Evolutionary conservation across 2,888 invertebrate genomes (phyloP).

Genomic region (Lottia gigantea): DNA sequence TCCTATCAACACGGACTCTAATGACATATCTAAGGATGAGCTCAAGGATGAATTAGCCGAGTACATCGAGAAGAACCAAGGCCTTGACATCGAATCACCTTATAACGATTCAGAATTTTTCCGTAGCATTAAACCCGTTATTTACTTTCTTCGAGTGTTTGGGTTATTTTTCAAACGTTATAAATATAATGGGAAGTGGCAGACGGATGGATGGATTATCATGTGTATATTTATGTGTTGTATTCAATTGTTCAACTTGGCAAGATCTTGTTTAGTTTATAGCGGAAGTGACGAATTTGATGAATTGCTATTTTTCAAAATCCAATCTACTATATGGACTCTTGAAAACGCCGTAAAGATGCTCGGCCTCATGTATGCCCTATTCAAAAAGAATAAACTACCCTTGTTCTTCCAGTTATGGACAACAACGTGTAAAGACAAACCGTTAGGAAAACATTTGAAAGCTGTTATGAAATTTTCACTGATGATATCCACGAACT

Average conservation of each 20-base stretch:
- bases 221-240: slow-evolving; percentile 31
- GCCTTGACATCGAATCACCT: neutral
- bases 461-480: slow-evolving; percentile 34
- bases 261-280: slow-evolving; percentile 35
- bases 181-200: slow-evolving; percentile 15
- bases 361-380: slow-evolving; percentile 27
- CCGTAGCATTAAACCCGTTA: neutral
- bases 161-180: neutral
- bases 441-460: slow-evolving; percentile 29
- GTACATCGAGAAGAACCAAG: neutral
- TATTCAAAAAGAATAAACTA: slow-evolving; percentile 33
- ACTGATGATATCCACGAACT: slow-evolving; percentile 30
- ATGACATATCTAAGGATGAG: too few species aligned
- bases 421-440: slow-evolving; percentile 29
- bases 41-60: too few species aligned
- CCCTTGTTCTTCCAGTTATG: slow-evolving; percentile 36
- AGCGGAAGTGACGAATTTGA: slow-evolving; percentile 31
- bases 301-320: slow-evolving; percentile 41
- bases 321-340: slow-evolving; percentile 42
- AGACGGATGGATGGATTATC: slow-evolving; percentile 24
- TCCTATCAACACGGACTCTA: too few species aligned
- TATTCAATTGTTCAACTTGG: slow-evolving; percentile 28
- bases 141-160: neutral
- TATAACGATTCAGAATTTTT: neutral
- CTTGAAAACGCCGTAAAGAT: slow-evolving; percentile 35